These are phyloP conservation scores for Uropetala carovei DNA, from an alignment of 2,888 invertebrate species.

Conservation along the genomic window DNA sequence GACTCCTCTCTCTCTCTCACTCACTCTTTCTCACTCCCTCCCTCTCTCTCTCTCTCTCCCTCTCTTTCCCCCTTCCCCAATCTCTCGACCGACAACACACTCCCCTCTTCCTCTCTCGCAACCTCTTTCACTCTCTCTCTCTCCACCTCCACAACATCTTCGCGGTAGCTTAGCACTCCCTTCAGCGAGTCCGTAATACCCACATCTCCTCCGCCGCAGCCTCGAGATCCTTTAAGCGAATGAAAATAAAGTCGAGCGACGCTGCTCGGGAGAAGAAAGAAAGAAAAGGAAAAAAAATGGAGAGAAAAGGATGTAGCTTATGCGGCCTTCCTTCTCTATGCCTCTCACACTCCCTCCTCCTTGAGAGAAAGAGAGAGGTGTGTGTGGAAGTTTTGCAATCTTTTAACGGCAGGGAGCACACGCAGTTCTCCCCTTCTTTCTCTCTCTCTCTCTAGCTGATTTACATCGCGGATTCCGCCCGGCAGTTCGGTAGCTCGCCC, in stretches of 20 bases:
- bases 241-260: neutral
- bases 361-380: too few relatives aligned
- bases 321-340: neutral
- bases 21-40: neutral
- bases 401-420: conserved; percentile 27
- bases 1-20: conserved; percentile 41
- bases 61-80: neutral
- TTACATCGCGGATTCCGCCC: conserved; percentile 49
- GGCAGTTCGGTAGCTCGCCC: conserved; percentile 47
- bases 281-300: neutral
- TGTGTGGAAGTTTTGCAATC: neutral
- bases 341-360: neutral
- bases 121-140: neutral
- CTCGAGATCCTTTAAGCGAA: neutral
- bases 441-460: conserved; percentile 37
- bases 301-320: too few relatives aligned
- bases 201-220: neutral
- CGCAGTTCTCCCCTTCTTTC: neutral
- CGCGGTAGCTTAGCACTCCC: conserved; percentile 47
- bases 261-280: neutral
- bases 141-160: neutral
- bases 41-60: neutral
- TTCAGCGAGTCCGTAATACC: neutral
- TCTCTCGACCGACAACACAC: neutral
- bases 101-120: neutral